These are phyloP conservation scores for Antennarius striatus DNA, from an alignment of 2,113 vertebrate genomes.

Conservation along the genomic window DNA sequence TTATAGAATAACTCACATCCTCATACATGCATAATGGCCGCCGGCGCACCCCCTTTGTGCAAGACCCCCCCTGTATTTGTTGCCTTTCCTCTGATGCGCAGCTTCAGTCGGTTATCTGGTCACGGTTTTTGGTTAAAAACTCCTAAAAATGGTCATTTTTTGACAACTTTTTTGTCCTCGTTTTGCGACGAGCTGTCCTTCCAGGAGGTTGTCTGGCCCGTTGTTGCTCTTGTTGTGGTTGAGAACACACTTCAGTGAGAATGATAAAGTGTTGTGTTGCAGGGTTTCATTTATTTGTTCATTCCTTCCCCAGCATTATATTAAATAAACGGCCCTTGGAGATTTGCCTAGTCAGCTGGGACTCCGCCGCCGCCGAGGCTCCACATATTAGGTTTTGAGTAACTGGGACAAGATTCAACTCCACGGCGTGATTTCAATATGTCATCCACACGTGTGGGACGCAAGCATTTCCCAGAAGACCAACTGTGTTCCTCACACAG, in stretches of 20 bases:
- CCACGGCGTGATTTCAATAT: slow-evolving; percentile 37
- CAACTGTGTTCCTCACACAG: slow-evolving; percentile 20
- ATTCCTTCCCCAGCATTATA: slow-evolving; percentile 48
- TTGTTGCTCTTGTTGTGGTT: slow-evolving; percentile 10
- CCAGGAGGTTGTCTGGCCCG: neutral
- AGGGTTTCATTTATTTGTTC: slow-evolving; percentile 60
- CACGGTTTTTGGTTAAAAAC: no score
- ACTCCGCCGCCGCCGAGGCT: slow-evolving; percentile 16
- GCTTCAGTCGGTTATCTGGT: no score
- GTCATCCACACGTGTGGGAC: slow-evolving; percentile 40
- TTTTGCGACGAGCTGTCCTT: no score
- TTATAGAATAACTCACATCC: no score
- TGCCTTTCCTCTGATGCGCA: no score
- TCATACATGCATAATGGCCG: no score
- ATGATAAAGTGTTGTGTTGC: slow-evolving; percentile 39
- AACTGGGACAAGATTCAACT: slow-evolving; percentile 40
- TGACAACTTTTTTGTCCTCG: neutral
- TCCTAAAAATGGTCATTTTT: neutral
- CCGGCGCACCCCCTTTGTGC: no score
- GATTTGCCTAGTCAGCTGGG: slow-evolving; percentile 50
- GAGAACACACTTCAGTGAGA: slow-evolving; percentile 21
- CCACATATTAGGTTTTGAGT: slow-evolving; percentile 52
- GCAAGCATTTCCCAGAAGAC: slow-evolving; percentile 29
- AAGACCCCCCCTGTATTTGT: no score
- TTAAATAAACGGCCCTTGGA: slow-evolving; percentile 62